Conservation (phyloP, 30 jellyfish, hydroid and myxozoan species). For the Aurelia aurita complex sp. Pacific region DNA sequence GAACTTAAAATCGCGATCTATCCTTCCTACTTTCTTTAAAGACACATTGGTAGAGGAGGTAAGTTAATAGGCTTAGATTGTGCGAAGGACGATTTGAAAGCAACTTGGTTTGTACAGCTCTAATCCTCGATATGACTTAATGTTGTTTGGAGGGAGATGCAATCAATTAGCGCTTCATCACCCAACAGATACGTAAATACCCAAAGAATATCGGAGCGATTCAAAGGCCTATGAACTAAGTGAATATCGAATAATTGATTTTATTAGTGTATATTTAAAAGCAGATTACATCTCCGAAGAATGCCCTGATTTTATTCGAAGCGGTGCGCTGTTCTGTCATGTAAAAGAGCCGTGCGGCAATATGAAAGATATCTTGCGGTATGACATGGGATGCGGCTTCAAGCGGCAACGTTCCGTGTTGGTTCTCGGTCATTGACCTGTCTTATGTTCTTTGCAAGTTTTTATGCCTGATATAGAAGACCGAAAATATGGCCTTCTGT, state of each 20-base stretch:
- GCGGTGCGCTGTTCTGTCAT: background rate
- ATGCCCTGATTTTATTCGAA: background rate
- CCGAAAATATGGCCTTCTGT: too few relatives aligned
- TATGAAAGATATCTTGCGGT: conserved; percentile 4
- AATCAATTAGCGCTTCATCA: conserved; percentile 22
- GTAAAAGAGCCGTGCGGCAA: conserved; percentile 11
- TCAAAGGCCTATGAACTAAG: conserved; percentile 10
- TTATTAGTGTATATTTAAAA: background rate
- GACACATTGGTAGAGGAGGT: background rate
- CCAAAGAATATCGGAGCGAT: conserved; percentile 40
- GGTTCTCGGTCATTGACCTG: too few relatives aligned
- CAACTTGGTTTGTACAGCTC: conserved; percentile 5
- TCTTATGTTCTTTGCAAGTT: too few relatives aligned
- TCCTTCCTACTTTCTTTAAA: conserved; percentile 37
- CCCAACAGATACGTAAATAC: conserved; percentile 7
- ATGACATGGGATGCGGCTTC: too few relatives aligned
- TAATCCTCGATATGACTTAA: conserved; percentile 2
- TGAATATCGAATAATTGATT: conserved; percentile 1
- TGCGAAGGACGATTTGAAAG: background rate
- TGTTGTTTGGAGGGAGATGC: conserved; percentile 37
- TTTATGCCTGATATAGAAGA: too few relatives aligned
- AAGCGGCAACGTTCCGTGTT: too few relatives aligned
- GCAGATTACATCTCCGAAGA: conserved; percentile 5
- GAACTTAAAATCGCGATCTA: conserved; percentile 31
- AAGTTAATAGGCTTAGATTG: conserved; percentile 11